A percentile compares a stretch with the other conserved stretches of the same genome.
Conservation (phyloP, 2,113 vertebrate species). For the Sinocyclocheilus maitianheensis region DNA sequence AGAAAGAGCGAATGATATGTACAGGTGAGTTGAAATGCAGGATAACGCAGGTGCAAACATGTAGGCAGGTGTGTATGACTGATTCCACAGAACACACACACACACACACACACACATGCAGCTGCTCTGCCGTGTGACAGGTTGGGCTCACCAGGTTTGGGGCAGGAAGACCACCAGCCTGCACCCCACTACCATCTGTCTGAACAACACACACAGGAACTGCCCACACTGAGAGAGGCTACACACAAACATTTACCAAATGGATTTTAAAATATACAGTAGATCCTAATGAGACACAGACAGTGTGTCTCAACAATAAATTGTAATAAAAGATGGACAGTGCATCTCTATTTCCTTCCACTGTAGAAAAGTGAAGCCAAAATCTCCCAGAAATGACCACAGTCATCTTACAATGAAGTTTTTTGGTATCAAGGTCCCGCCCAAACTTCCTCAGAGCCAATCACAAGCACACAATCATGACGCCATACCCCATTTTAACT, state of each 20-base stretch:
- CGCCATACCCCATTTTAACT: neutral
- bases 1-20: neutral
- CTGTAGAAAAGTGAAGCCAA: neutral
- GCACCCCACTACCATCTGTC: slow-evolving; percentile 11
- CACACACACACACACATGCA: slow-evolving; percentile 19
- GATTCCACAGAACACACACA: neutral
- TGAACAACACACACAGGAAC: slow-evolving; percentile 22
- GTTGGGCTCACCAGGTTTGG: slow-evolving; percentile 17
- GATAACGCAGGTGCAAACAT: neutral
- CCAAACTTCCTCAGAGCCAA: neutral
- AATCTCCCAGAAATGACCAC: neutral
- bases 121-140: neutral
- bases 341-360: neutral
- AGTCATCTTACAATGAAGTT: too few species aligned
- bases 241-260: neutral
- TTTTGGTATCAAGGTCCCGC: neutral
- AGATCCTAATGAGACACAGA: neutral
- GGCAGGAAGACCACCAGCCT: slow-evolving; percentile 15
- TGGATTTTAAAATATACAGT: neutral
- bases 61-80: slow-evolving; percentile 9
- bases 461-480: neutral
- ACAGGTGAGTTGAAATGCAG: neutral
- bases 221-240: neutral
- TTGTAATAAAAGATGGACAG: neutral
- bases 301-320: neutral